Evolutionary conservation across 2,797 vertebrate species (phyloP), one percentile per base, ranked within the genome.

Genomic region (Meda fulgida): DNA sequence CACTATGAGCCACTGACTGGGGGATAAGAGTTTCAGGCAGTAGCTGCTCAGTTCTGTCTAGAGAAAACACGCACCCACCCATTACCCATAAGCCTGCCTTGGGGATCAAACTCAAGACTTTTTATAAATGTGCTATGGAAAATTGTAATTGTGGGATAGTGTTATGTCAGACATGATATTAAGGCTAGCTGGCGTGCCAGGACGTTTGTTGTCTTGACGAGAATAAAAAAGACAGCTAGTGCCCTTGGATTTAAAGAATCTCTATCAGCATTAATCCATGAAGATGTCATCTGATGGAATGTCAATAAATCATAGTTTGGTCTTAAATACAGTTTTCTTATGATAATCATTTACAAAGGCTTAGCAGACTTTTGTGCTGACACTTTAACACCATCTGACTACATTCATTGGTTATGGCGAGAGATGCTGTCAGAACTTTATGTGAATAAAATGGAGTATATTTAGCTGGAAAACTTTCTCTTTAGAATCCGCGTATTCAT

Each of bases 41-140:
- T 69, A 84, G 73, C 73, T 78, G 73, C n/a, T 83, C n/a, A 10
- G 10, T 48, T 81, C 51, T 70, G 79, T 70, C 16, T 75, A 78
- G 34, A 84, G 48, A 40, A 48, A 23, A 58, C 36, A 55, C 14
- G 69, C 34, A 5, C 36, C n/a, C 55, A 63, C 26, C 18, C 1
- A 38, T 78, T 69, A 29, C 34, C 36, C 26, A 23, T 8, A 9
- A 76, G 3, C 43, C 23, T 5, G 21, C 21, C 55, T 65, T 26
- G 29, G 48, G 21, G 53, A 82, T 63, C 55, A 51, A 46, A 18
- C 78, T 53, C 21, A 51, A 34, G 21, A 55, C 19, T 23, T 80
- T 53, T 66, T 67, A 34, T 48, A 60, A 14, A 69, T 58, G 9
- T 83, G 23, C 43, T 75, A 23, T 84, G 73, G 48, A 46, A 69